Conservation (phyloP, 2,888 invertebrate genomes). For the Mythimna loreyi region DNA sequence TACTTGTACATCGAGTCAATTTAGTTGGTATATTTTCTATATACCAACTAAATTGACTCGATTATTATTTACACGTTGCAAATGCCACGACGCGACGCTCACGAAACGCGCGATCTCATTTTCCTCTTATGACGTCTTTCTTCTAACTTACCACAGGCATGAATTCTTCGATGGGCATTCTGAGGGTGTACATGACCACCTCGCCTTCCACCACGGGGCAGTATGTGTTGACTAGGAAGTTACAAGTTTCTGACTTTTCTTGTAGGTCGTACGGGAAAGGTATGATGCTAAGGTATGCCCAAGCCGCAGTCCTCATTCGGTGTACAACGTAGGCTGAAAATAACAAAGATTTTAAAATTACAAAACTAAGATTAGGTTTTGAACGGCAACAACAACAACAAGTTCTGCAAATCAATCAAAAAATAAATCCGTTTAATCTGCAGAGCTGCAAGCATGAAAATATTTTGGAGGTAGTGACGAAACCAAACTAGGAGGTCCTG, state of each 20-base stretch:
- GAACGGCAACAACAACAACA: background rate
- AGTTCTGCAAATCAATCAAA: no score
- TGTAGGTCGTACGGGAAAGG: conserved; percentile 63
- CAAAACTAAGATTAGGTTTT: no score
- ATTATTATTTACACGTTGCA: no score
- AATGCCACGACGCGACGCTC: no score
- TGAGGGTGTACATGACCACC: background rate
- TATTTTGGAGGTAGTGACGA: no score
- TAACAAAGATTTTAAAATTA: background rate
- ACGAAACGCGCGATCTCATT: no score
- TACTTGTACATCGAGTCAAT: background rate
- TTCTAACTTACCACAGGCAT: conserved; percentile 21
- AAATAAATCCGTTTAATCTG: no score
- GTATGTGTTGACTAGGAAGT: conserved; percentile 72
- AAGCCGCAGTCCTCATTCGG: conserved; percentile 70
- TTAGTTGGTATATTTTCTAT: no score
- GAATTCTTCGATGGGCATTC: conserved; percentile 11
- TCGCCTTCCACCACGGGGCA: conserved; percentile 54
- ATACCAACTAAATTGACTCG: no score
- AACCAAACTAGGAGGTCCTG: no score
- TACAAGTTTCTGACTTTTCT: conserved; percentile 68
- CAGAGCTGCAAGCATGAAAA: no score
- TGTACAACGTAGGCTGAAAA: conserved; percentile 68
- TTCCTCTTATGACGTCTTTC: no score
- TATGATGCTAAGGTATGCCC: conserved; percentile 59